Evolutionary conservation across 1,140 invertebrate genomes (phyloP), one percentile per base, ranked within the genome.

Genomic region (Agraylea sexmaculata): DNA sequence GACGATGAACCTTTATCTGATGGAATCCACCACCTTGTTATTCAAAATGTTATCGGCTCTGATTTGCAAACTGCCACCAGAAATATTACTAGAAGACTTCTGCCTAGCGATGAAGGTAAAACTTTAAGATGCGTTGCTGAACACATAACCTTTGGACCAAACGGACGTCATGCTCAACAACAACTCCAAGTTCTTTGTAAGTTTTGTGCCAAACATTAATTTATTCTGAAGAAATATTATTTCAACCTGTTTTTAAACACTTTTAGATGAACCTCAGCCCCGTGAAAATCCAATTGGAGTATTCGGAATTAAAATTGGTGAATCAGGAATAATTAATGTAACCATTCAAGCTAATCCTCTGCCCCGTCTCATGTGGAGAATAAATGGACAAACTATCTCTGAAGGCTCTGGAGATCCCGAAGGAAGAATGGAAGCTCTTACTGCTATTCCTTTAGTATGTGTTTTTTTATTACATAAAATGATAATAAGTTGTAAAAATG

Each of bases 281-380:
- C 43, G 57, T 40, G 59, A 64, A 11, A 69, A 60, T 36, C 62
- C 54, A 1, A 70, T 74, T 43, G 69, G 77, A 23, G 69, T 77
- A 20, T 84, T 81, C 51, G 83, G 80, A 2, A 73, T 79, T 23
- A 75, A 77, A 33, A 60, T 83, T 37, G 79, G 80, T 2, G 68
- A 73, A 29, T 67, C 68, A 33, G 80, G 77, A 20, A 60, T 69
- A 4, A 72, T 86, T 19, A 77, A 76, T 37, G 70, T 84, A 2
- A 78, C 75, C 1, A 65, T 84, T 4, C 58, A 73, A 1, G 73
- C 80, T 3, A 77, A 83, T 56, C 83, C 83, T 0, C 59, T 57
- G 32, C 81, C 83, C 1, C 47, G 49, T 10, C 69, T 77, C 23
- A 65, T 72, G 44, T 86, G 83, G 83, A 64, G 55, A 4, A 60